Base-by-base conservation (phyloP, 1,140 invertebrate genomes). In the Geopemphigus sp. region DNA sequence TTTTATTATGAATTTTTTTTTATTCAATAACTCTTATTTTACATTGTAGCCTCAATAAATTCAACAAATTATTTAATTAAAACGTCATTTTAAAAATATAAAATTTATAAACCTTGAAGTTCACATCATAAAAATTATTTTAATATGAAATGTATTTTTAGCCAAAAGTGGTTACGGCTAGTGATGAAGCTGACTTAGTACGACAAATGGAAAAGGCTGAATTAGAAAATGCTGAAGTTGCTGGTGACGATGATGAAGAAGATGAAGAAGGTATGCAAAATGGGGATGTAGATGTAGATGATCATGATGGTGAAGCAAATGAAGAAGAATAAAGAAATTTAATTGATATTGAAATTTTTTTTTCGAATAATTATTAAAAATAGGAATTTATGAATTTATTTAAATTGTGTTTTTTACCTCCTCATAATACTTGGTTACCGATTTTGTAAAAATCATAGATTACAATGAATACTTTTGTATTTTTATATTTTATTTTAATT, bases 131-230 rank as follows among this genome's bases (percentile, higher is more conserved):
- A 50, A 39, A 59, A 59, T 6, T 26, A 29, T 61, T 61, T 19
- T 29, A 61, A 61, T 29, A 24, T 22, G 24, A 29, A 72, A 22
- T 78, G 26, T 82, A 76, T 81, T 81, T 82, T 82, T 84, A 97
- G 93, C 96, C 97, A 61, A 98, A 98, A 89, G 96, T 99, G 70
- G 96, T 99, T 12, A 99, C 98, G 29, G 97, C 98, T 70, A 92
- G 94, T 15, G 98, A 99, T 86, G 98, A 99, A 87, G 94, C 94
- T 1, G 97, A 98, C 86, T 87, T 99, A 81, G 93, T 94, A 19
- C 89, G 93, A 85, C 93, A 97, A 86, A 92, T 99, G 91, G 95
- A 98, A 87, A 89, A 92, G 80, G 91, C 97, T 15, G 96, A 98
- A 85, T 90, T 93, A 74, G 95, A 97, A 85, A 98, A 98, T 86